Conservation (phyloP, 2,797 vertebrate species). For the Rhinogobio ventralis region DNA sequence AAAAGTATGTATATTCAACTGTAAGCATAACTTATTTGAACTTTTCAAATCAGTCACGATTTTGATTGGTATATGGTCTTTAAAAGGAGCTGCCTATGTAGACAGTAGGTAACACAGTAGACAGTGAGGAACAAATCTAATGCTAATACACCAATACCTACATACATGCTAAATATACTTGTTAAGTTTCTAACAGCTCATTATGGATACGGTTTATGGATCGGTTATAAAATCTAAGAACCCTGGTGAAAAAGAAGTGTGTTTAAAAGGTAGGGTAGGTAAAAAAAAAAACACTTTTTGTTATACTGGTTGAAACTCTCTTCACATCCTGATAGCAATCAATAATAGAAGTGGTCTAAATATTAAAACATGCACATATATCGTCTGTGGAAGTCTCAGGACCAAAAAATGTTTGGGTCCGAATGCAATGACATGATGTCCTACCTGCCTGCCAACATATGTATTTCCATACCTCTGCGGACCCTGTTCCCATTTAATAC, state of each 20-base stretch:
- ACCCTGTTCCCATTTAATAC: background rate
- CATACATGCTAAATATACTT: background rate
- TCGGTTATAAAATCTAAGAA: background rate
- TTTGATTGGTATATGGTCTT: background rate
- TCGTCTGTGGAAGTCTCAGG: no score
- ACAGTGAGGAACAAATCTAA: background rate
- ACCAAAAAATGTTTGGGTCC: rapidly evolving
- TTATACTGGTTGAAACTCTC: no score
- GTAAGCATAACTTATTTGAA: background rate
- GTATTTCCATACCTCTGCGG: no score
- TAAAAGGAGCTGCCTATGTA: background rate
- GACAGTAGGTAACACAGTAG: background rate
- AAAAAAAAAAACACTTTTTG: no score
- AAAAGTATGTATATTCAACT: no score
- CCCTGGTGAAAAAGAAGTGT: background rate
- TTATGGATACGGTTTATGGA: background rate
- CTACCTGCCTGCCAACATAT: no score
- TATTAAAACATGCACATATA: no score
- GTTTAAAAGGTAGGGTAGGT: background rate
- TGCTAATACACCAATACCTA: background rate
- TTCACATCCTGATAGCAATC: no score
- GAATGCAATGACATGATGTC: no score
- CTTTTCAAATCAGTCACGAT: background rate
- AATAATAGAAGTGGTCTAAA: no score
- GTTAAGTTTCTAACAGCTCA: background rate